Percentiles rank a stretch among this genome's conserved stretches.
These are phyloP conservation scores for Zaprionus tsacasi DNA, from an alignment of 1,140 invertebrate genomes.

Conservation along the genomic window DNA sequence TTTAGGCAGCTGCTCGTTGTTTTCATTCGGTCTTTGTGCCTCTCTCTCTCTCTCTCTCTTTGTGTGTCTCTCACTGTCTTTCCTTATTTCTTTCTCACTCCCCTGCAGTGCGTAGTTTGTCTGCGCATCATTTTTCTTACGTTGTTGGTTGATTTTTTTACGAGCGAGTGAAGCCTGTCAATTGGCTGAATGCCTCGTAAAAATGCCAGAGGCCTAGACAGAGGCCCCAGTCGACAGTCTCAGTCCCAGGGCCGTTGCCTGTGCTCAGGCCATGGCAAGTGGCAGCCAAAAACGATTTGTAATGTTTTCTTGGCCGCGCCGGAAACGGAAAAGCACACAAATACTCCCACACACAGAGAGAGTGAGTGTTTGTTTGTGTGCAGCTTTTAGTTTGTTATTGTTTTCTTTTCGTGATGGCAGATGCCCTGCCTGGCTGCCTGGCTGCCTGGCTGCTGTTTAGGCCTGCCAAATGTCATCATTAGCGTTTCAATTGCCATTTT, in stretches of 20 bases:
- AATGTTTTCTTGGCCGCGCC: slow-evolving; percentile 74
- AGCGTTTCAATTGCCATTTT: slow-evolving; percentile 83
- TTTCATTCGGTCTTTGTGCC: slow-evolving; percentile 16
- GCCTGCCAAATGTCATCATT: slow-evolving; percentile 82
- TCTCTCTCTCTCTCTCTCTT: slow-evolving; percentile 42
- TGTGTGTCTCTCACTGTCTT: slow-evolving; percentile 37
- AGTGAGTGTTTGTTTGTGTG: slow-evolving; percentile 42
- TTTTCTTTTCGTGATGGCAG: slow-evolving; percentile 37
- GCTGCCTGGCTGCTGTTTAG: slow-evolving; percentile 45
- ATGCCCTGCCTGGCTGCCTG: not conserved
- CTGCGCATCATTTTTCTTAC: slow-evolving; percentile 79
- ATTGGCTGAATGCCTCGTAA: slow-evolving; percentile 83
- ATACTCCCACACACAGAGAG: slow-evolving; percentile 20
- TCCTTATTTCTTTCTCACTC: slow-evolving; percentile 41
- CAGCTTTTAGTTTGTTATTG: slow-evolving; percentile 79
- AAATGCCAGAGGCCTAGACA: slow-evolving; percentile 75
- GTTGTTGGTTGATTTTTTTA: slow-evolving; percentile 75
- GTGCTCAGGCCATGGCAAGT: slow-evolving; percentile 8
- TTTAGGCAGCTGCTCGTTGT: slow-evolving; percentile 56
- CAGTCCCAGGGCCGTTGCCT: not conserved
- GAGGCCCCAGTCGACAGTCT: slow-evolving; percentile 16
- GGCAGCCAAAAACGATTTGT: slow-evolving; percentile 75
- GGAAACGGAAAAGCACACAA: slow-evolving; percentile 78
- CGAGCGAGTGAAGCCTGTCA: slow-evolving; percentile 83
- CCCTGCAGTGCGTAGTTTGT: slow-evolving; percentile 56